phyloP scores from a whole-genome alignment of 1,140 invertebrate species.

The Drosophila pachea region DNA sequence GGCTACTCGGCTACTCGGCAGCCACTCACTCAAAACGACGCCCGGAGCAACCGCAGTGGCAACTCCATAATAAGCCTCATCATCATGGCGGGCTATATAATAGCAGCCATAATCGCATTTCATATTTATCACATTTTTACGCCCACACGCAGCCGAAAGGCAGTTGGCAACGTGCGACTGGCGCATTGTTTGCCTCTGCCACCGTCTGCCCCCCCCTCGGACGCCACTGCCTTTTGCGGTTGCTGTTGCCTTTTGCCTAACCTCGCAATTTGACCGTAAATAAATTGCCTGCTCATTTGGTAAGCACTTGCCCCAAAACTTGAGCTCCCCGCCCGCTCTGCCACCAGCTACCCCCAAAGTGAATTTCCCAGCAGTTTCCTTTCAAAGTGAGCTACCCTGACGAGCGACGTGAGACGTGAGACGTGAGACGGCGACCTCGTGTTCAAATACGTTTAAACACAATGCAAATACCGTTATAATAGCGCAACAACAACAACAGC shows the following conservation, averaged over 20 bases:
- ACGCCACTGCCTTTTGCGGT: too few species aligned
- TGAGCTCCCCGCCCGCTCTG: not conserved
- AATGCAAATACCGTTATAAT: slow-evolving; percentile 78
- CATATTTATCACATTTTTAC: slow-evolving; percentile 78
- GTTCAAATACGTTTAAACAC: slow-evolving; percentile 75
- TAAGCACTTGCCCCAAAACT: slow-evolving; percentile 42
- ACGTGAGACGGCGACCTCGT: slow-evolving; percentile 25
- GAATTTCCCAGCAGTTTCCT: slow-evolving; percentile 50
- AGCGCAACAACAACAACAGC: slow-evolving; percentile 55
- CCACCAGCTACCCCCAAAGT: slow-evolving; percentile 25
- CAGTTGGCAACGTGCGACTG: slow-evolving; percentile 26
- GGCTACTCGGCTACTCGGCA: slow-evolving; percentile 13
- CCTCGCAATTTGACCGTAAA: slow-evolving; percentile 77
- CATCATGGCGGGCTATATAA: slow-evolving; percentile 63
- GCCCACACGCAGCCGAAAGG: slow-evolving; percentile 49
- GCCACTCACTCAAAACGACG: slow-evolving; percentile 71
- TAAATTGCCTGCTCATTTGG: slow-evolving; percentile 77
- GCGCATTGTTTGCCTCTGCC: slow-evolving; percentile 63
- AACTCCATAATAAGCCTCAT: slow-evolving; percentile 76
- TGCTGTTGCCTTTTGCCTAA: slow-evolving; percentile 43
- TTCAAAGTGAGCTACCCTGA: slow-evolving; percentile 36
- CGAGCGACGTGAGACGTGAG: slow-evolving; percentile 12
- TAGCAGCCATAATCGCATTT: slow-evolving; percentile 77
- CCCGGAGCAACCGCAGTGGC: slow-evolving; percentile 66
- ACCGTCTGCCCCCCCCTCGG: too few species aligned